phyloP scores from a whole-genome alignment of 2,113 vertebrate species.

The Ptilorrhoa leucosticta region DNA sequence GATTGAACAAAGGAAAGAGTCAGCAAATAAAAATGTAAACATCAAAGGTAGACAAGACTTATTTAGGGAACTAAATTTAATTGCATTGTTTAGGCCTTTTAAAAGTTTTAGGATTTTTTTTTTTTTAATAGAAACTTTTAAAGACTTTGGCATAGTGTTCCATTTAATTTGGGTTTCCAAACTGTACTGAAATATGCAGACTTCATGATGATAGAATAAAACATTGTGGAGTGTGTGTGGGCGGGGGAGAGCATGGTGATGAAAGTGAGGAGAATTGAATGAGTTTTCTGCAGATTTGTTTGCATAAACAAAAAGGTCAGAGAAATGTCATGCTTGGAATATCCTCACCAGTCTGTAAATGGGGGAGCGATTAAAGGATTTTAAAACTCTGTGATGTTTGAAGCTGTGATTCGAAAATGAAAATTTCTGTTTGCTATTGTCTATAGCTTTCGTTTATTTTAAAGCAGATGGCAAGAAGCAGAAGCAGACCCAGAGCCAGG shows the following conservation, averaged over 20 bases:
- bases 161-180: background rate
- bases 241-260: background rate
- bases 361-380: fast-evolving
- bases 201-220: background rate
- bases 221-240: background rate
- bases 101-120: background rate
- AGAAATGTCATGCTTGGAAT: background rate
- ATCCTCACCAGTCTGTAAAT: background rate
- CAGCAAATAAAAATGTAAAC: background rate
- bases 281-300: background rate
- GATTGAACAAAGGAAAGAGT: background rate
- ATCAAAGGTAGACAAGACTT: background rate
- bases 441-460: background rate
- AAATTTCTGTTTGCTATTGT: background rate
- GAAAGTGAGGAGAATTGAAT: background rate
- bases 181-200: background rate
- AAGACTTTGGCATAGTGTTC: background rate
- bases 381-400: background rate
- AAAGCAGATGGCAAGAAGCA: slow-evolving; percentile 70
- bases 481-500: slow-evolving; percentile 34
- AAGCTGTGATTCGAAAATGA: background rate
- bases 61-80: background rate
- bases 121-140: background rate
- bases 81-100: background rate
- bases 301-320: background rate